These are phyloP conservation scores for Pseudolycoriella hygida DNA, from an alignment of 2,888 invertebrate genomes.

Conservation along the genomic window DNA sequence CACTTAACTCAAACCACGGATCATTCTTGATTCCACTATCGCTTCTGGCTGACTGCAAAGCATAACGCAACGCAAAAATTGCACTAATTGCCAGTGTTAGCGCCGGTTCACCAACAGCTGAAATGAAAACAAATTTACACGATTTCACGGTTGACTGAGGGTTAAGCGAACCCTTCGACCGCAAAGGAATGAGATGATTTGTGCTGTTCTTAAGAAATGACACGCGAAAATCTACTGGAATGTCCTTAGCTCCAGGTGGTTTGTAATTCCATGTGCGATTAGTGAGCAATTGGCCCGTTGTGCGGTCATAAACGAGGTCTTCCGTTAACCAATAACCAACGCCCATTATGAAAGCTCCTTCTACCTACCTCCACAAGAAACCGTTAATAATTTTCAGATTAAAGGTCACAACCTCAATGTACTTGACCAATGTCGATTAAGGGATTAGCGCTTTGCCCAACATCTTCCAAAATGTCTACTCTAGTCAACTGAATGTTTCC, in stretches of 20 bases:
- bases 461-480: constrained; percentile 47
- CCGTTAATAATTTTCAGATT: not conserved
- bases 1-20: too few species aligned
- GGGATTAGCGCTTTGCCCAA: constrained; percentile 47
- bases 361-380: constrained; percentile 27
- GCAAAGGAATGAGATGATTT: constrained; percentile 41
- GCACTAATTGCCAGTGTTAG: constrained; percentile 16
- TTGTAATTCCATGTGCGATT: constrained; percentile 59
- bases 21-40: constrained; percentile 22
- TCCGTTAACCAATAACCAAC: constrained; percentile 54
- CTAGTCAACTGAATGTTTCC: constrained; percentile 40
- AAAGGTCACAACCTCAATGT: not conserved
- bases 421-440: constrained; percentile 49
- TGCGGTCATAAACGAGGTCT: constrained; percentile 36
- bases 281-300: constrained; percentile 42
- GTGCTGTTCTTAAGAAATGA: constrained; percentile 39
- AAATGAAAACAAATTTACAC: not conserved
- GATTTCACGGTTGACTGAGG: not conserved
- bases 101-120: constrained; percentile 22
- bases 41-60: constrained; percentile 32
- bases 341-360: constrained; percentile 57
- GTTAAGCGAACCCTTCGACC: constrained; percentile 41
- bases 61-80: constrained; percentile 34
- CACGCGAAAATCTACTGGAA: constrained; percentile 48
- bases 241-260: constrained; percentile 49